A percentile compares a stretch with the other conserved stretches of the same genome.
Evolutionary conservation across 2,797 vertebrate species (phyloP).

Genomic region (Helarctos malayanus): DNA sequence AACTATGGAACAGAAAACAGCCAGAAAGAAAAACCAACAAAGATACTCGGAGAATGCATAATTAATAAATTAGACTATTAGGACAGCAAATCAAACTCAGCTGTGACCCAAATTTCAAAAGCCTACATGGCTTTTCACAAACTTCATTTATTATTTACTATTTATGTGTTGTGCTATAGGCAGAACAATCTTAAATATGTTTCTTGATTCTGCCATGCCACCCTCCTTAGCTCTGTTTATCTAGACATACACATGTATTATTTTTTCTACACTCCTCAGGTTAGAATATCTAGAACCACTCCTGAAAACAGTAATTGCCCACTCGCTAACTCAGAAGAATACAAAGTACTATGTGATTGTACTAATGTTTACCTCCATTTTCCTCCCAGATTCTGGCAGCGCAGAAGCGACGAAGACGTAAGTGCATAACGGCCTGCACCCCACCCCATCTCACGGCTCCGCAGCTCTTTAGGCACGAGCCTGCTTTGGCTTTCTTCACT

Average conservation of each 20-base stretch:
- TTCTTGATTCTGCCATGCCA: background rate
- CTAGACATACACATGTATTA: background rate
- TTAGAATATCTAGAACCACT: slow-evolving; percentile 36
- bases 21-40: slow-evolving; percentile 58
- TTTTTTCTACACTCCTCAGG: background rate
- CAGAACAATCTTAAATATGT: background rate
- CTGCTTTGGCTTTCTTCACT: slow-evolving; percentile 46
- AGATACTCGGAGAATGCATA: slow-evolving; percentile 44
- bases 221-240: background rate
- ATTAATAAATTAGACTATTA: slow-evolving; percentile 52
- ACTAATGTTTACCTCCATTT: background rate
- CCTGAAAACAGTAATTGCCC: background rate
- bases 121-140: background rate
- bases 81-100: slow-evolving; percentile 23
- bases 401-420: background rate
- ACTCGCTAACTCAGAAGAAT: background rate
- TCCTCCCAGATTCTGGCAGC: background rate
- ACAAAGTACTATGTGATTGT: background rate
- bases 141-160: slow-evolving; percentile 7
- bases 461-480: background rate
- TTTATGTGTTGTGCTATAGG: background rate
- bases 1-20: slow-evolving; percentile 59
- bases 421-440: background rate
- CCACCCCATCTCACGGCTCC: background rate
- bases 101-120: slow-evolving; percentile 60